Conservation (phyloP, 92 coral and sea anemone species). For the Palythoa heliodiscus region DNA sequence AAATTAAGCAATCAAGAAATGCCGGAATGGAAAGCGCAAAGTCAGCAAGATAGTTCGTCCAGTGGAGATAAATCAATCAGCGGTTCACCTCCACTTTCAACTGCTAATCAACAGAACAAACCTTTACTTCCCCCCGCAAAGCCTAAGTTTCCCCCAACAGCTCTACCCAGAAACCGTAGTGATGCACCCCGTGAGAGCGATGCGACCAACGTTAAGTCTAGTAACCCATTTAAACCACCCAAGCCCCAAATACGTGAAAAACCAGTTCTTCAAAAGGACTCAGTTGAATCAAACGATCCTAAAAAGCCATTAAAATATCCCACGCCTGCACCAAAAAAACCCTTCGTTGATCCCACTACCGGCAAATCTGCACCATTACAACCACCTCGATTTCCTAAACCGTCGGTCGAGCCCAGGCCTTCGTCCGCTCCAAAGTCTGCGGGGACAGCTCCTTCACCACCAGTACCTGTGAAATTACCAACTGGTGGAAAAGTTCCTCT, state of each 20-base stretch:
- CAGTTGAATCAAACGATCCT: background rate
- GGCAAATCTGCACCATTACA: slow-evolving; percentile 6
- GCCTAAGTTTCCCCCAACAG: slow-evolving; percentile 15
- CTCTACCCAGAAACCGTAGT: slow-evolving; percentile 30
- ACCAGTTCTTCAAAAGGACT: slow-evolving; percentile 2
- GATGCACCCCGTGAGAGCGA: background rate
- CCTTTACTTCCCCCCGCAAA: slow-evolving; percentile 13
- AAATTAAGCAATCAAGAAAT: slow-evolving; percentile 1
- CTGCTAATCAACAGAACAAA: background rate
- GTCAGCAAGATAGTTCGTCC: background rate
- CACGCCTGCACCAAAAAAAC: slow-evolving; percentile 6
- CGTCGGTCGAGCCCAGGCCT: background rate
- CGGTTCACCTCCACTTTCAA: background rate
- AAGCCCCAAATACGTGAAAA: slow-evolving; percentile 7
- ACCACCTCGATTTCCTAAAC: slow-evolving; percentile 7
- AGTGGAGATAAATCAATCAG: background rate
- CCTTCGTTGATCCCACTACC: background rate
- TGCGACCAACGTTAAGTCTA: background rate
- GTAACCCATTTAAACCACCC: background rate
- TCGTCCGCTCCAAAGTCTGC: background rate
- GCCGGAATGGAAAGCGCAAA: slow-evolving; percentile 11
- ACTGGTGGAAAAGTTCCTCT: slow-evolving; percentile 31
- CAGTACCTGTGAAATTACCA: slow-evolving; percentile 3
- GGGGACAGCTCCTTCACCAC: background rate
- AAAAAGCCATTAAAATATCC: slow-evolving; percentile 14